phyloP scores from a whole-genome alignment of 2,888 invertebrate species.

The Therioaphis trifolii region DNA sequence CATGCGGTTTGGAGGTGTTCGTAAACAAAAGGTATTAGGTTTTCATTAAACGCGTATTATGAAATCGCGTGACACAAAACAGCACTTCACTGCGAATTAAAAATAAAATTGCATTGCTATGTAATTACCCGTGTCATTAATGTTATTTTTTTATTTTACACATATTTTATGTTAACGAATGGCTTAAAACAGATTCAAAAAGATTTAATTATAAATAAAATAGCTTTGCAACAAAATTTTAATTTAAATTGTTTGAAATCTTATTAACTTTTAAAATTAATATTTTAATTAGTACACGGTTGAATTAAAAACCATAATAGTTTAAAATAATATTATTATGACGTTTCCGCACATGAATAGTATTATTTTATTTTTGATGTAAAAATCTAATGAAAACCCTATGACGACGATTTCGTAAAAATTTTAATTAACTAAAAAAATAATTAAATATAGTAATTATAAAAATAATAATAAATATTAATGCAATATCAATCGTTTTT shows the following conservation, averaged over 20 bases:
- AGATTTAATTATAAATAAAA: constrained; percentile 18
- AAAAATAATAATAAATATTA: not conserved
- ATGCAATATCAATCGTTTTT: not conserved
- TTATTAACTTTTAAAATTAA: constrained; percentile 20
- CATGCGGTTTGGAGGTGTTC: constrained; percentile 27
- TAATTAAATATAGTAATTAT: not conserved
- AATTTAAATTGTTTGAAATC: constrained; percentile 14
- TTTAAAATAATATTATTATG: not conserved
- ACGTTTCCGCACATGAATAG: not conserved
- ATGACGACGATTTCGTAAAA: not conserved
- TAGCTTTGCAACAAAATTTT: not conserved
- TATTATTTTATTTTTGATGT: not conserved
- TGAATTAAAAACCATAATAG: not conserved
- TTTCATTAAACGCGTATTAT: constrained; percentile 41
- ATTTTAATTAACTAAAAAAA: not conserved
- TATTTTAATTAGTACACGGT: not conserved
- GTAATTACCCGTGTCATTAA: constrained; percentile 21
- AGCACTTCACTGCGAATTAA: constrained; percentile 35
- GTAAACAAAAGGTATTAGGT: constrained; percentile 24
- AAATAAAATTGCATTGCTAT: constrained; percentile 38
- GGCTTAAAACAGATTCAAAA: constrained; percentile 21
- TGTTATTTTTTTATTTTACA: constrained; percentile 15
- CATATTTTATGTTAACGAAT: not conserved
- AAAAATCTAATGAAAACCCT: too few relatives aligned
- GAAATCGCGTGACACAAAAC: constrained; percentile 49